Percentiles rank a stretch among this genome's conserved stretches.
Conservation (phyloP, 2,797 vertebrate genomes). For the Ctenopoma multispine region DNA sequence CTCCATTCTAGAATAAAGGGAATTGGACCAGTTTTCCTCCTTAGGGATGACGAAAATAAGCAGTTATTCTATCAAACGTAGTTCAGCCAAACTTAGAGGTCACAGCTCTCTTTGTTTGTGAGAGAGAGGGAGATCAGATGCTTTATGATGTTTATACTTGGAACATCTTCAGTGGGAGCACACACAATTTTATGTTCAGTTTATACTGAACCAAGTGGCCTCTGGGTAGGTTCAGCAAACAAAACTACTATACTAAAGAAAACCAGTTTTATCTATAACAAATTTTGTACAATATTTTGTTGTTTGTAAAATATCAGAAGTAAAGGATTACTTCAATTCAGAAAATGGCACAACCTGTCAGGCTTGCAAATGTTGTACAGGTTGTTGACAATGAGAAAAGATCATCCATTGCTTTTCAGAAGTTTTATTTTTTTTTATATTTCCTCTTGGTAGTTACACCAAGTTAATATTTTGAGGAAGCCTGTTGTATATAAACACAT, state of each 20-base stretch:
- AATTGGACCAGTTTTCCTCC: constrained; percentile 45
- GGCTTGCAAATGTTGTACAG: background rate
- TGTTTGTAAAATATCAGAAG: background rate
- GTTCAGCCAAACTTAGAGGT: constrained; percentile 37
- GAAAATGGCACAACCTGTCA: background rate
- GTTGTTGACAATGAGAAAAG: constrained; percentile 20
- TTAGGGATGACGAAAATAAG: constrained; percentile 53
- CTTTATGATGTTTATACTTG: constrained; percentile 17
- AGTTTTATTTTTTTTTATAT: constrained; percentile 29
- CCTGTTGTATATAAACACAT: constrained; percentile 33
- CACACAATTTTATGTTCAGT: constrained; percentile 34
- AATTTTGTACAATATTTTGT: background rate
- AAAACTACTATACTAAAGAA: background rate
- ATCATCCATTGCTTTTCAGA: background rate
- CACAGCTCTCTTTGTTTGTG: constrained; percentile 29
- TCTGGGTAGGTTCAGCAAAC: constrained; percentile 25
- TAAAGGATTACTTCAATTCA: background rate
- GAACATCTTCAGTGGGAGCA: constrained; percentile 14
- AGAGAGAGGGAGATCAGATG: constrained; percentile 17
- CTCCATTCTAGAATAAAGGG: constrained; percentile 44
- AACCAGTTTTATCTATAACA: background rate
- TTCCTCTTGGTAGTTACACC: constrained; percentile 32
- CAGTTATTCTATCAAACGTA: constrained; percentile 56
- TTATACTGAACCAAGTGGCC: constrained; percentile 26
- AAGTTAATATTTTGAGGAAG: constrained; percentile 67